Conservation (phyloP, 1,140 invertebrate genomes). For the Pomacea maculata region DNA sequence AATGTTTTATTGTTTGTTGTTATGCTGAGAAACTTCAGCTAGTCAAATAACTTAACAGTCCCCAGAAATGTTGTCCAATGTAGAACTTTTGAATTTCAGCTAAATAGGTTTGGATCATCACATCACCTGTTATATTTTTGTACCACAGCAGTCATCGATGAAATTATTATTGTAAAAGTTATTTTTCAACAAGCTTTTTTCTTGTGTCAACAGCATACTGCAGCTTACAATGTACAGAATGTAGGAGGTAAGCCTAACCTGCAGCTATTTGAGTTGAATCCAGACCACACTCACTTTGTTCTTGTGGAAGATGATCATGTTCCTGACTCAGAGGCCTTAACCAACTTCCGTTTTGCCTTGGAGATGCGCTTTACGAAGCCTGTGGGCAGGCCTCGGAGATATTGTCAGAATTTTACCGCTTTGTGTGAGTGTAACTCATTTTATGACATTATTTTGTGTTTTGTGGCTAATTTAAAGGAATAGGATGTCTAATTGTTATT, state of each 20-base stretch:
- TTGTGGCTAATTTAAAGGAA: too few relatives aligned
- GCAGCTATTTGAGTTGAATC: conserved; percentile 54
- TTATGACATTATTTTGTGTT: too few relatives aligned
- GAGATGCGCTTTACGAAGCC: conserved; percentile 35
- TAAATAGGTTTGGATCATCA: too few relatives aligned
- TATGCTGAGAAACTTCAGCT: not conserved
- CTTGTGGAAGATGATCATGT: conserved; percentile 43
- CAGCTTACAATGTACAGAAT: conserved; percentile 29
- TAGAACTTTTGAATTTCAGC: too few relatives aligned
- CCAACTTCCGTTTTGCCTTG: conserved; percentile 28
- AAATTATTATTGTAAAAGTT: too few relatives aligned
- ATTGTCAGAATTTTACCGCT: conserved; percentile 22
- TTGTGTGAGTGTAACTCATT: conserved; percentile 18
- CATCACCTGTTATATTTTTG: too few relatives aligned
- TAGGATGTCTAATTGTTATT: too few relatives aligned
- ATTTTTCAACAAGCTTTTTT: too few relatives aligned
- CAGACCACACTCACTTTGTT: conserved; percentile 61
- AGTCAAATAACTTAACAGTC: too few relatives aligned
- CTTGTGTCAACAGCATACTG: too few relatives aligned
- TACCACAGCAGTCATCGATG: too few relatives aligned
- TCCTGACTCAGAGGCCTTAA: conserved; percentile 23
- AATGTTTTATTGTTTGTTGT: not conserved
- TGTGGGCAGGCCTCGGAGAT: conserved; percentile 35
- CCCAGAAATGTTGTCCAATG: too few relatives aligned
- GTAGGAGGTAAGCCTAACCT: conserved; percentile 33